These are phyloP conservation scores for Vanessa atalanta DNA, from an alignment of 1,140 invertebrate genomes.

Conservation along the genomic window DNA sequence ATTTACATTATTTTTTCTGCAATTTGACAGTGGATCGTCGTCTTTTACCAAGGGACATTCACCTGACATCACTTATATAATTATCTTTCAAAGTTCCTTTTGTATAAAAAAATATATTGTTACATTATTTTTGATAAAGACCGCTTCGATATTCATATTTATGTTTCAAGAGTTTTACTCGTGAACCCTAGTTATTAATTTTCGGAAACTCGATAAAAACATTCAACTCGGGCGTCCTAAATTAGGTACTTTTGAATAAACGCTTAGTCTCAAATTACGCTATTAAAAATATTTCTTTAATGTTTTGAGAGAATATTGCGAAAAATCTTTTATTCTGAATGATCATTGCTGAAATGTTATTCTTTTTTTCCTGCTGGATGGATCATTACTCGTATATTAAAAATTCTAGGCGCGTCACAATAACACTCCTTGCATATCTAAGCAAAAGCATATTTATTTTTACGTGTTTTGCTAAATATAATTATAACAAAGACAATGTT, in stretches of 20 bases:
- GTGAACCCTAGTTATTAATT: constrained; percentile 30
- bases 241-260: constrained; percentile 31
- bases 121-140: no score
- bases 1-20: no score
- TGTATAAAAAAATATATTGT: no score
- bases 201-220: constrained; percentile 34
- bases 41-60: no score
- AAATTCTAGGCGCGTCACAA: constrained; percentile 14
- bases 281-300: constrained; percentile 37
- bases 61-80: no score
- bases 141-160: no score
- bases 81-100: no score
- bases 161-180: not conserved
- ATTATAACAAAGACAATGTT: not conserved
- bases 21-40: no score
- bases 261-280: constrained; percentile 34
- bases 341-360: constrained; percentile 9
- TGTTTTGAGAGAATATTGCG: constrained; percentile 27
- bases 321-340: constrained; percentile 19
- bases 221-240: constrained; percentile 34
- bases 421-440: constrained; percentile 17
- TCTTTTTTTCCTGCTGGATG: constrained; percentile 23
- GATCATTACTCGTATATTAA: constrained; percentile 18
- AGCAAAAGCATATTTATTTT: not conserved
- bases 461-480: not conserved